Evolutionary conservation across 2,888 invertebrate genomes (phyloP).

Genomic region (Ennomos fuscantarius): DNA sequence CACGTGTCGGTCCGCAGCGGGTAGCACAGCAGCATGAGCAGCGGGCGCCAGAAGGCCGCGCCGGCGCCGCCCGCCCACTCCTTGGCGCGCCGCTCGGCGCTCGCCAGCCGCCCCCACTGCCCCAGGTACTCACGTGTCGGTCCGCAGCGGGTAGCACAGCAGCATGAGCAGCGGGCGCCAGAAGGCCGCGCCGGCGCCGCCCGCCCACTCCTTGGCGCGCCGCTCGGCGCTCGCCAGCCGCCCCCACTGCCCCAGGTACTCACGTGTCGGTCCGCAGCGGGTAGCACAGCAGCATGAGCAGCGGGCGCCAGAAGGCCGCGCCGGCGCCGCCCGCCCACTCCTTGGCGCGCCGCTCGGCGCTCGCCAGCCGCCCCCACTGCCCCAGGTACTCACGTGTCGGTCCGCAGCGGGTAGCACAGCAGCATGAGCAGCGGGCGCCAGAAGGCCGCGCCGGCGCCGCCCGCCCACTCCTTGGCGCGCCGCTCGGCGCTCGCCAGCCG

Average conservation of each 20-base stretch:
- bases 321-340: conserved; percentile 96
- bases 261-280: conserved; percentile 76
- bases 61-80: conserved; percentile 96
- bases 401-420: conserved; percentile 87
- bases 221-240: conserved; percentile 92
- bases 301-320: conserved; percentile 93
- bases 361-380: conserved; percentile 92
- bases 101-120: conserved; percentile 92
- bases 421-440: conserved; percentile 93
- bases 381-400: conserved; percentile 86
- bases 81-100: conserved; percentile 92
- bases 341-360: conserved; percentile 92
- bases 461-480: conserved; percentile 95
- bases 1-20: conserved; percentile 76
- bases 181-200: conserved; percentile 92
- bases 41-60: conserved; percentile 93
- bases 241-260: conserved; percentile 92
- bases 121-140: conserved; percentile 86
- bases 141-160: conserved; percentile 87
- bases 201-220: conserved; percentile 95
- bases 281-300: conserved; percentile 90
- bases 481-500: conserved; percentile 92
- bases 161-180: conserved; percentile 93
- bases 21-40: conserved; percentile 90
- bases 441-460: conserved; percentile 92